Base-by-base conservation (phyloP, 2,888 invertebrate species). In the Phasia obesa region DNA sequence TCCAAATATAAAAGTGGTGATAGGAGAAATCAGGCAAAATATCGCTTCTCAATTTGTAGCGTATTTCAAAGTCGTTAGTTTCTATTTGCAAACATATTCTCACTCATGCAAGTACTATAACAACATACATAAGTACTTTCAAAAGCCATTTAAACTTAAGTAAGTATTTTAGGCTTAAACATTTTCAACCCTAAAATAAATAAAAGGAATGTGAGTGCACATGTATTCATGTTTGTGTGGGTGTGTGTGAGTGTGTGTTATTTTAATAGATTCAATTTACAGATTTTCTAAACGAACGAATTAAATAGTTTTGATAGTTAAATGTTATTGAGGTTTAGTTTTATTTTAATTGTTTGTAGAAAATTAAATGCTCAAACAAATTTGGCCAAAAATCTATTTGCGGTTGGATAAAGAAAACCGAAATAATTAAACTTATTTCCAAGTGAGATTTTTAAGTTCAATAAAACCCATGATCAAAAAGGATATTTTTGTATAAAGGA, bases 281-380 rank as follows among this genome's bases (percentile, higher is more conserved):
- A 51, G 23, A 53, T 51, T 51, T 51, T 51, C 51, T 23, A 31
- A 51, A n/a, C 23, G n/a, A n/a, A 67, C 19, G n/a, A 51, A 38
- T 67, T 67, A 38, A 67, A 51, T 17, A 38, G 35, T 44, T 62
- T 60, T 42, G 25, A 60, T 60, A 60, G 60, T 42, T 62, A 44
- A 62, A 62, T 62, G 25, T 27, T 44, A 13, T 38, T 69, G 4
- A 31, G 55, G 55, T 27, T 69, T 27, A 7, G 5, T 69, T 2
- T 21, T 17, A 44, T 27, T 69, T 57, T 47, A 69, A 47, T 69
- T 5, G 55, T 44, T 57, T 57, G 25, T 31, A 31, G 55, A n/a
- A 44, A 47, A 44, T 44, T 19, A 69, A 9, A 69, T 42, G 25
- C 42, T 25, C 19, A 23, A 38, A 42, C 38, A 55, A 69, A 42